Percentiles rank a stretch among this genome's conserved stretches.
Conservation (phyloP, 1,140 invertebrate genomes). For the Penaeus chinensis region DNA sequence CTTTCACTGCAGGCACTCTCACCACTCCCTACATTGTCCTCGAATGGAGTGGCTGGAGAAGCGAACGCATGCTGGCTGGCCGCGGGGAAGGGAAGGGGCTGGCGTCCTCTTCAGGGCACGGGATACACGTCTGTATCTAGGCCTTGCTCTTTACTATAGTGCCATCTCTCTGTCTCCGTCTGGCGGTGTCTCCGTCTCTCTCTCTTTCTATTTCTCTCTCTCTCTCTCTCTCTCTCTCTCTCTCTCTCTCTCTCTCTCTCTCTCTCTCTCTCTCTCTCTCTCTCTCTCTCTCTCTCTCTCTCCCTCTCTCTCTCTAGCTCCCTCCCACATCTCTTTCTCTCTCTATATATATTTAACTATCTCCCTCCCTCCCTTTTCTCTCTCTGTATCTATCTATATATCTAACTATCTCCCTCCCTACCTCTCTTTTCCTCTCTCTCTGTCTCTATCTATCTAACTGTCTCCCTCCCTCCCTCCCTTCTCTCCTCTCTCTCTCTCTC, state of each 20-base stretch:
- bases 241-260: background rate
- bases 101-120: too few relatives aligned
- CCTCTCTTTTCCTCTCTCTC: background rate
- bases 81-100: too few relatives aligned
- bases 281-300: slow-evolving; percentile 1
- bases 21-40: too few relatives aligned
- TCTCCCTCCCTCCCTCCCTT: background rate
- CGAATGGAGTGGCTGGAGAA: too few relatives aligned
- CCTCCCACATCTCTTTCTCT: background rate
- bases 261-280: background rate
- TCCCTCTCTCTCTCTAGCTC: background rate
- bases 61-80: too few relatives aligned
- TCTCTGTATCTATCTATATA: background rate
- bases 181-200: too few relatives aligned
- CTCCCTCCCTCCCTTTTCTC: background rate
- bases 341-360: background rate
- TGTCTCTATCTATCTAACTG: background rate
- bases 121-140: too few relatives aligned
- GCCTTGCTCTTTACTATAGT: too few relatives aligned
- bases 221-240: too few relatives aligned
- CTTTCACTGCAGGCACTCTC: too few relatives aligned
- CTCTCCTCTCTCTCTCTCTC: slow-evolving; percentile 3
- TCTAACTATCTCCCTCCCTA: background rate
- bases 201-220: too few relatives aligned
- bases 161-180: too few relatives aligned